Evolutionary conservation across 2,888 invertebrate species (phyloP).

Genomic region (Selenia dentaria): DNA sequence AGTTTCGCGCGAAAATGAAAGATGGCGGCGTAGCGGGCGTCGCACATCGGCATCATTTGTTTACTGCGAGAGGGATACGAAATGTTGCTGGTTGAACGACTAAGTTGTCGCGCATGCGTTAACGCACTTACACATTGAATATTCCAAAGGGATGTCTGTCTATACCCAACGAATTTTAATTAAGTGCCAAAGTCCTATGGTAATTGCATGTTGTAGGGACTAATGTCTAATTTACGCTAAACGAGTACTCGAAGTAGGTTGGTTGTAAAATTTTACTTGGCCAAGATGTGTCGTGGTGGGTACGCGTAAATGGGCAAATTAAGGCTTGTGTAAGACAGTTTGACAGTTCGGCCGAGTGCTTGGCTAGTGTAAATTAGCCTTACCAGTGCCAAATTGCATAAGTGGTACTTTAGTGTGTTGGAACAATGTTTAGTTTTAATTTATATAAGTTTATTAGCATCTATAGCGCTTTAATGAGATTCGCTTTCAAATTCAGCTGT

Average conservation of each 20-base stretch:
- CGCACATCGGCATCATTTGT: slow-evolving; percentile 13
- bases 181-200: slow-evolving; percentile 16
- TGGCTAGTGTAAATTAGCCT: slow-evolving; percentile 13
- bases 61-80: slow-evolving; percentile 17
- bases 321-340: slow-evolving; percentile 10
- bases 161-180: slow-evolving; percentile 20
- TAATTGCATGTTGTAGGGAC: slow-evolving; percentile 13
- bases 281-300: not conserved
- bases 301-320: slow-evolving; percentile 3
- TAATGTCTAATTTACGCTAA: slow-evolving; percentile 12
- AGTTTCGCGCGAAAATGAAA: slow-evolving; percentile 14
- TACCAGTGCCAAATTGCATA: slow-evolving; percentile 12
- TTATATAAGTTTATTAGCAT: no score
- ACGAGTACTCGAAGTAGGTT: slow-evolving; percentile 4
- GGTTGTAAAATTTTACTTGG: slow-evolving; percentile 6
- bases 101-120: slow-evolving; percentile 10
- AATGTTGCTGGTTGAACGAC: not conserved
- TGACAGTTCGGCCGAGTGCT: slow-evolving; percentile 14
- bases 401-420: slow-evolving; percentile 5
- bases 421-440: not conserved
- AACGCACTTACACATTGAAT: slow-evolving; percentile 16
- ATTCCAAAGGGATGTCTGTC: slow-evolving; percentile 17
- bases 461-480: no score
- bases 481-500: no score
- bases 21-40: slow-evolving; percentile 11